phyloP scores from a whole-genome alignment of 2,888 invertebrate genomes.

The Brenthis ino region DNA sequence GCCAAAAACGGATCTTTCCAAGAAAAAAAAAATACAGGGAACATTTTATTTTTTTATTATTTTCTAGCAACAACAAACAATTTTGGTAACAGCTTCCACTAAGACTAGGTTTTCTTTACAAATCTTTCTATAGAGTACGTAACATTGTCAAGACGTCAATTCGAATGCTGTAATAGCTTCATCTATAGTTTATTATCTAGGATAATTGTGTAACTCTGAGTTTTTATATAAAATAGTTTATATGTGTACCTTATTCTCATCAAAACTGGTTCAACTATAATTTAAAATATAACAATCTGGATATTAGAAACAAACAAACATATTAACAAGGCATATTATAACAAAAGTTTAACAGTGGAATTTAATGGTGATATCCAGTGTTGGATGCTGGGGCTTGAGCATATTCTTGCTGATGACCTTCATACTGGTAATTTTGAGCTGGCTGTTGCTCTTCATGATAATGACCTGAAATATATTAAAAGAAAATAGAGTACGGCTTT shows the following conservation, averaged over 20 bases:
- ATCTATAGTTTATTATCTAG: no score
- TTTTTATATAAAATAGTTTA: not conserved
- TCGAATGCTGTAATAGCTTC: no score
- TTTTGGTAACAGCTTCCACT: conserved; percentile 17
- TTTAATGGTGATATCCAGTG: conserved; percentile 34
- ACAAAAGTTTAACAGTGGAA: not conserved
- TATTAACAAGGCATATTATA: not conserved
- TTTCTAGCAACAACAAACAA: conserved; percentile 11
- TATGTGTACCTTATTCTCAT: no score
- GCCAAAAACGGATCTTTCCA: no score
- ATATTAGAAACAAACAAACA: conserved; percentile 12
- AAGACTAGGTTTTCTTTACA: conserved; percentile 16
- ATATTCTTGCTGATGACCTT: conserved; percentile 38
- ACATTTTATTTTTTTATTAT: conserved; percentile 13
- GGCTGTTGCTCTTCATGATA: conserved; percentile 44
- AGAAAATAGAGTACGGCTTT: not conserved
- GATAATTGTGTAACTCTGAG: not conserved
- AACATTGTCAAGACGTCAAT: no score
- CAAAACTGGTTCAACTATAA: no score
- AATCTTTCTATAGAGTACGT: not conserved
- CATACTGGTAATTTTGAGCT: conserved; percentile 35
- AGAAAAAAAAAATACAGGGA: not conserved
- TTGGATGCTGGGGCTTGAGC: conserved; percentile 32
- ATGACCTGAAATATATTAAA: conserved; percentile 47
- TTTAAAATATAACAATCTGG: no score